These are phyloP conservation scores for Agrochola circellaris DNA, from an alignment of 2,888 invertebrate species.

Conservation along the genomic window DNA sequence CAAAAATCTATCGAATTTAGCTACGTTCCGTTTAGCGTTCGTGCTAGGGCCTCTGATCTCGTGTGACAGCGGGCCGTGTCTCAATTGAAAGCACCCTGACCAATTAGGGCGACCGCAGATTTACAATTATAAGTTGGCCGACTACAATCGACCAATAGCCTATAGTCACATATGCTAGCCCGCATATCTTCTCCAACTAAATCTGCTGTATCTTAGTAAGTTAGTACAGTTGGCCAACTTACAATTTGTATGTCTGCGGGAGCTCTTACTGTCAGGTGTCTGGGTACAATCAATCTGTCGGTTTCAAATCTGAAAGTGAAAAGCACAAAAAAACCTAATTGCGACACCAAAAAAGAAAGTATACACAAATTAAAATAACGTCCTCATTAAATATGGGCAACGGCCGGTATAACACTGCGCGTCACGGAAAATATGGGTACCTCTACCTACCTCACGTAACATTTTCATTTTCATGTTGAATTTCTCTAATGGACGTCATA, in stretches of 20 bases:
- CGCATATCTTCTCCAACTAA: too few relatives aligned
- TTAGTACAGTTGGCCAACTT: too few relatives aligned
- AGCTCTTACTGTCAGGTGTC: background rate
- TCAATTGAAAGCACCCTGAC: background rate
- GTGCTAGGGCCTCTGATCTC: background rate
- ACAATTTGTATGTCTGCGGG: too few relatives aligned
- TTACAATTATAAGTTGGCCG: too few relatives aligned
- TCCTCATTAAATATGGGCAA: conserved; percentile 2
- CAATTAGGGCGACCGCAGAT: background rate
- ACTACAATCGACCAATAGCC: too few relatives aligned
- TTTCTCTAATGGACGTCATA: conserved; percentile 39
- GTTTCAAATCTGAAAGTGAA: background rate
- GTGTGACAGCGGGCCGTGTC: background rate
- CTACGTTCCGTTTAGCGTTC: background rate
- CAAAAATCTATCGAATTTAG: background rate
- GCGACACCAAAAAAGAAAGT: background rate
- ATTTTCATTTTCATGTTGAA: conserved; percentile 35
- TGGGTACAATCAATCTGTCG: background rate
- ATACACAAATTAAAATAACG: conserved; percentile 28
- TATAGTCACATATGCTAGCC: too few relatives aligned
- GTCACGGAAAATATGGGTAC: conserved; percentile 16
- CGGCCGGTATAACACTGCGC: background rate
- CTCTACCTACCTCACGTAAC: conserved; percentile 13
- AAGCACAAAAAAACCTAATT: conserved; percentile 1
- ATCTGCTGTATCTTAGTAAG: too few relatives aligned